Evolutionary conservation across 2,797 vertebrate genomes (phyloP), one percentile per base, ranked within the genome.

Genomic region (Protonibea diacanthus): DNA sequence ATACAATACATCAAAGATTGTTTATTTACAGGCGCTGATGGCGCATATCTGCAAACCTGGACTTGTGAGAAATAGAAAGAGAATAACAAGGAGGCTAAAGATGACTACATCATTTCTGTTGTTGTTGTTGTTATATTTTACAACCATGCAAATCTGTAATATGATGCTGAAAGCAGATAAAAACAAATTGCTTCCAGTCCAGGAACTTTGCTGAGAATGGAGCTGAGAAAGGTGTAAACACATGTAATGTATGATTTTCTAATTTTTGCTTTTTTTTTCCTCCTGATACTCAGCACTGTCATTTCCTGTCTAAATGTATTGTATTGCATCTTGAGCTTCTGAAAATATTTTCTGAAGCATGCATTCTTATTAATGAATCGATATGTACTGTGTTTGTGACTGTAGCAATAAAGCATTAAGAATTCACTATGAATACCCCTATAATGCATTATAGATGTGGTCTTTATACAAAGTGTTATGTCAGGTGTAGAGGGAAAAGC

Each of bases 401-500:
- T 38, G 33, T 38, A 9, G 33, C 8, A 9, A 9, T 38, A 38
- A 38, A 9, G 33, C 33, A 38, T 38, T 38, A 38, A 2, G 33
- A 38, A 38, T 38, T 38, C 33, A 9, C 33, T 2, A 38, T 9
- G 33, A 38, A 38, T 9, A 38, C 8, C 33, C 33, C 33, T 38
- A 0, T 38, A 38, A 38, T 38, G 33, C 33, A 38, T 38, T 38
- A 38, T 38, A 38, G 33, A 38, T 38, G 33, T 38, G 33, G 33
- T 38, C 33, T 38, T 9, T 9, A 38, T 62, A 45, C 9, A 33
- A 65, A 58, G 53, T 63, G 33, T 38, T 38, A 48, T 61, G 27
- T 45, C 33, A 59, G 58, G 17, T 67, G n/a, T 21, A 14, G 29
- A 60, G 11, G 45, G 27, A 49, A 71, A 74, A 59, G 52, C n/a